These are phyloP conservation scores for Clarias pachynema DNA, from an alignment of 2,797 vertebrate genomes.

Conservation along the genomic window DNA sequence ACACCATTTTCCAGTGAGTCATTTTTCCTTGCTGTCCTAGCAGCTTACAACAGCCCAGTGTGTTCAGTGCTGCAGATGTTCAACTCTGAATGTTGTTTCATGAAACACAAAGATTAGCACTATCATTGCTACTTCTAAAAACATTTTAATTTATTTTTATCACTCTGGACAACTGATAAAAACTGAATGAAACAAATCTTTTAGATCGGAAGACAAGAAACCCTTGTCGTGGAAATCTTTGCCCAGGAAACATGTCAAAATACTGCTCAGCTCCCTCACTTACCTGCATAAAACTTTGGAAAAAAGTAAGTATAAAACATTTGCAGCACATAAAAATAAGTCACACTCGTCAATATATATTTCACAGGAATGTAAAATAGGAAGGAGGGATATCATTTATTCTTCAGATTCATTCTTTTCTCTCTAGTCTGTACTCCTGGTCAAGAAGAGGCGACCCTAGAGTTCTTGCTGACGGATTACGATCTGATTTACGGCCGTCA, in stretches of 20 bases:
- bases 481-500: slow-evolving; percentile 86
- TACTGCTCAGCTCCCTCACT: slow-evolving; percentile 81
- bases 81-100: not conserved
- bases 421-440: slow-evolving; percentile 83
- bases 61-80: slow-evolving; percentile 5
- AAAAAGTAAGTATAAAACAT: slow-evolving; percentile 81
- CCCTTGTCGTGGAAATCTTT: slow-evolving; percentile 80
- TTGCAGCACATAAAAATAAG: not conserved
- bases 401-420: not conserved
- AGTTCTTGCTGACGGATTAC: slow-evolving; percentile 89
- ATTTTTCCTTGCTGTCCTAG: slow-evolving; percentile 2
- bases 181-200: slow-evolving; percentile 5
- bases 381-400: not conserved
- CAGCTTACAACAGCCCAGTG: slow-evolving; percentile 1
- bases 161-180: not conserved
- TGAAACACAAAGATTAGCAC: not conserved
- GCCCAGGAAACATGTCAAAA: slow-evolving; percentile 86
- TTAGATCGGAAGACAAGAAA: slow-evolving; percentile 91
- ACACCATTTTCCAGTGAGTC: slow-evolving; percentile 93
- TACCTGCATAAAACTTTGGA: slow-evolving; percentile 86
- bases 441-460: slow-evolving; percentile 87
- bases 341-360: not conserved
- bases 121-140: not conserved
- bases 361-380: not conserved
- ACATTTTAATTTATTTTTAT: not conserved